A percentile compares a stretch with the other conserved stretches of the same genome.
Evolutionary conservation across 2,797 vertebrate species (phyloP).

Genomic region (Neosilurus hyrtlii): DNA sequence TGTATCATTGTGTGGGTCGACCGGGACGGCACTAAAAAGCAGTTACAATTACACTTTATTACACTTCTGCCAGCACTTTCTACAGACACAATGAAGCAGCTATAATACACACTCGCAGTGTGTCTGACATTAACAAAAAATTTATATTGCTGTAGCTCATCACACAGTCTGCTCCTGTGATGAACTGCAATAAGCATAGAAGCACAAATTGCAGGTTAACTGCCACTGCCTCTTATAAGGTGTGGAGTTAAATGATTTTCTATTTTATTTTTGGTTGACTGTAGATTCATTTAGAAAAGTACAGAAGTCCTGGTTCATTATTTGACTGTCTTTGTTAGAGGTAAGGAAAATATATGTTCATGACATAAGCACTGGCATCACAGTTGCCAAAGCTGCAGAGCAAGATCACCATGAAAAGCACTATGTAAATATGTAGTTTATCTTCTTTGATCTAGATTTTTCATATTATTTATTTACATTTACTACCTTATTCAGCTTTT

Average conservation of each 20-base stretch:
- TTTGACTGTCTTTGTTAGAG: neutral
- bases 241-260: neutral
- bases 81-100: neutral
- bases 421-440: neutral
- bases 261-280: neutral
- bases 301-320: no score
- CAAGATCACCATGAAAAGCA: neutral
- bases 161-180: neutral
- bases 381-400: neutral
- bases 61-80: neutral
- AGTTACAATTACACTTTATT: neutral
- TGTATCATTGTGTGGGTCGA: neutral
- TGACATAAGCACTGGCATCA: neutral
- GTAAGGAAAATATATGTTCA: neutral
- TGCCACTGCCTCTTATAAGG: neutral
- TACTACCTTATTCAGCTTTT: no score
- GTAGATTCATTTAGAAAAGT: neutral
- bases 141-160: slow-evolving; percentile 2
- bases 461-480: neutral
- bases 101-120: neutral
- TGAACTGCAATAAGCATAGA: neutral
- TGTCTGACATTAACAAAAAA: neutral
- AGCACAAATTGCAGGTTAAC: neutral
- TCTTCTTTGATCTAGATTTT: neutral
- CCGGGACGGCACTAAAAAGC: neutral